These are phyloP conservation scores for Cuculus canorus DNA, from an alignment of 2,797 vertebrate genomes.

Conservation along the genomic window DNA sequence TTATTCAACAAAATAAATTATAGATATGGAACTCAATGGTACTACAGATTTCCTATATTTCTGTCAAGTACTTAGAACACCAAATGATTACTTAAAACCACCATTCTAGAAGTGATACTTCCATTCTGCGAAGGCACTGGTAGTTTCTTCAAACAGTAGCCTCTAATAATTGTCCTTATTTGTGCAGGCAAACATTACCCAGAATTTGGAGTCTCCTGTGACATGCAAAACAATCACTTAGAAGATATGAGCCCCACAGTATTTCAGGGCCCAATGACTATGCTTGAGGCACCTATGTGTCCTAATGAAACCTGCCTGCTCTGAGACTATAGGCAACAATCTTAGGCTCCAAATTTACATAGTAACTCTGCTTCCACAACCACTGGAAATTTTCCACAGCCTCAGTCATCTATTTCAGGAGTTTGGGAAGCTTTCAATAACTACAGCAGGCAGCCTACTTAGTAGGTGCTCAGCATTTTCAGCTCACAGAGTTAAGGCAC, in stretches of 20 bases:
- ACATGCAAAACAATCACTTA: background rate
- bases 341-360: background rate
- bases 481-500: background rate
- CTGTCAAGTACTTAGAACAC: background rate
- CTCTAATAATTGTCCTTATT: background rate
- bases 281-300: background rate
- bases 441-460: background rate
- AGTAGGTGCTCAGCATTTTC: background rate
- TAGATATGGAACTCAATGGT: background rate
- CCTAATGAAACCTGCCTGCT: background rate
- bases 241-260: background rate
- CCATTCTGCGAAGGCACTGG: background rate
- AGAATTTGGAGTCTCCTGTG: background rate
- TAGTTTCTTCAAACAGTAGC: background rate
- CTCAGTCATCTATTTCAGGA: background rate
- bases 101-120: background rate
- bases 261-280: background rate
- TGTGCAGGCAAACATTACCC: background rate
- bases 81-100: background rate
- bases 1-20: constrained; percentile 41
- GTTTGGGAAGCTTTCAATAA: background rate
- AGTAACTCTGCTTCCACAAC: background rate
- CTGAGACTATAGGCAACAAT: background rate
- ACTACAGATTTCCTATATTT: background rate
- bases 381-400: background rate